Evolutionary conservation across 2,113 vertebrate species (phyloP).

Genomic region (Xyliphius kryptos): DNA sequence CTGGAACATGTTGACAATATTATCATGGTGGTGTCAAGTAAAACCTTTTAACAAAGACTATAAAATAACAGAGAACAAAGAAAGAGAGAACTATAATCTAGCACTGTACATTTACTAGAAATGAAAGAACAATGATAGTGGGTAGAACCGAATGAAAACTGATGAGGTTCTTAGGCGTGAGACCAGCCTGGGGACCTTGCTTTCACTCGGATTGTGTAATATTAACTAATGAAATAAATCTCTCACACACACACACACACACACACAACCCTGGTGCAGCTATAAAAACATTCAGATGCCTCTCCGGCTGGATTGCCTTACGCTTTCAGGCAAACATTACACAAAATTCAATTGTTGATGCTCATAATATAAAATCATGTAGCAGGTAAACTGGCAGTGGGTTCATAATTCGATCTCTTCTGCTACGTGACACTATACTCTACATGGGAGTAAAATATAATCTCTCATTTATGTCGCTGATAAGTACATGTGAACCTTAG

Average conservation of each 20-base stretch:
- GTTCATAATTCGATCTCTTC: conserved; percentile 20
- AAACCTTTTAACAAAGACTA: too few species aligned
- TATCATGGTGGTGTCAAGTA: too few species aligned
- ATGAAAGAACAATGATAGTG: too few species aligned
- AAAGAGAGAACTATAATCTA: too few species aligned
- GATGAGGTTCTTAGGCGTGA: too few species aligned
- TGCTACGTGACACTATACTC: not conserved
- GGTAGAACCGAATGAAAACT: too few species aligned
- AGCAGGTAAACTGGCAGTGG: conserved; percentile 12
- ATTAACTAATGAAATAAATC: conserved; percentile 35
- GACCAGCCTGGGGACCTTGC: conserved; percentile 8
- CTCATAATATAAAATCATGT: conserved; percentile 33
- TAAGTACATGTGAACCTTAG: not conserved
- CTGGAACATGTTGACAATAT: too few species aligned
- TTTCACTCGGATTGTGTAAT: conserved; percentile 12
- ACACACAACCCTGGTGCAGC: conserved; percentile 15
- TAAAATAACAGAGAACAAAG: too few species aligned
- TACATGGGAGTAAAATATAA: not conserved
- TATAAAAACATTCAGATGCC: conserved; percentile 31
- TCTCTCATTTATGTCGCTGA: conserved; percentile 1
- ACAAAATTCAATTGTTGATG: conserved; percentile 28
- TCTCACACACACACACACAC: conserved; percentile 17
- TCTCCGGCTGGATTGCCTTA: conserved; percentile 35
- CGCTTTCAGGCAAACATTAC: conserved; percentile 31
- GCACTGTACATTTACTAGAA: too few species aligned